phyloP scores from a whole-genome alignment of 2,797 vertebrate species.

The Bovichtus diacanthus region DNA sequence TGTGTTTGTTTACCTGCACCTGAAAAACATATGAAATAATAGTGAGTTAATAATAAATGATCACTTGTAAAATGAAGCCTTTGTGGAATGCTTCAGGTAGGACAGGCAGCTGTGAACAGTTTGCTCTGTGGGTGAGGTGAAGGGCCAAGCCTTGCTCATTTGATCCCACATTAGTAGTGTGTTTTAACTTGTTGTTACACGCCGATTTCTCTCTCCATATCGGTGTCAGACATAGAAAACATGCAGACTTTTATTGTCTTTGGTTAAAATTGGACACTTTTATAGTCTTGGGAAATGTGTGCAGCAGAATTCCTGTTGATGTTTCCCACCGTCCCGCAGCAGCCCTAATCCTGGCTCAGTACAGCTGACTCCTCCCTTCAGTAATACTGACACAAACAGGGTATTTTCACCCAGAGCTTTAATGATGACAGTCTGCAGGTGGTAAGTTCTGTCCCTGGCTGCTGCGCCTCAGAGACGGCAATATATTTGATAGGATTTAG shows the following conservation, averaged over 20 bases:
- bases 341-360: slow-evolving; percentile 66
- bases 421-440: slow-evolving; percentile 61
- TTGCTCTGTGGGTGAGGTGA: neutral
- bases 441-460: slow-evolving; percentile 43
- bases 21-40: neutral
- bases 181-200: neutral
- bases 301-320: slow-evolving; percentile 53
- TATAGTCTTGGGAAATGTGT: slow-evolving; percentile 47
- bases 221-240: neutral
- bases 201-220: neutral
- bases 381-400: slow-evolving; percentile 53
- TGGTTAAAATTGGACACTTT: slow-evolving; percentile 21
- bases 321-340: slow-evolving; percentile 64
- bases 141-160: neutral
- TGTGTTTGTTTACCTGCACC: neutral
- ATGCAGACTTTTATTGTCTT: neutral
- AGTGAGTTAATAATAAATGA: neutral
- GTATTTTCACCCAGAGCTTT: slow-evolving; percentile 44
- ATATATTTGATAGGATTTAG: slow-evolving; percentile 78
- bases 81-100: no score
- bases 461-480: slow-evolving; percentile 58
- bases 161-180: neutral
- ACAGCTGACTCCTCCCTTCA: slow-evolving; percentile 44
- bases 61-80: neutral
- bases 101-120: no score